Base-by-base conservation (phyloP, 2,888 invertebrate species). In the Pandemis heparana region DNA sequence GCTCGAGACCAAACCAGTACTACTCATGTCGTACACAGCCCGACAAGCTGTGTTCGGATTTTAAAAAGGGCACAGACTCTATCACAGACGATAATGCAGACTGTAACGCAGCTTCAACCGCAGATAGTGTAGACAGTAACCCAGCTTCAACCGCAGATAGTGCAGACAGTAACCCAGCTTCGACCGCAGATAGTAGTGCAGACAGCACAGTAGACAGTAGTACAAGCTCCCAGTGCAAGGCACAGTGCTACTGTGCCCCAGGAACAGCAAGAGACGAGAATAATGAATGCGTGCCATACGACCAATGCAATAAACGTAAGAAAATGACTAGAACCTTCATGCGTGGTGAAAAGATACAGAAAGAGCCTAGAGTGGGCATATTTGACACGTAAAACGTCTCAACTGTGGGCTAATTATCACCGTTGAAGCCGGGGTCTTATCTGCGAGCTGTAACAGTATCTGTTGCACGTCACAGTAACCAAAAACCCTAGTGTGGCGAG, bases 301-400 rank as follows among this genome's bases (percentile, higher is more conserved):
- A 73, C 12, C 72, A 73, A 32, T 67, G 77, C 70, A 73, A 65
- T 38, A 51, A 66, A 70, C 69, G 70, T 74, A 60, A 69, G 70
- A 18, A 1, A 23, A n/a, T 63, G 7, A 23, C 7, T 68, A 7
- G 4, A 1, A 51, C 4, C 6, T 59, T 43, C 1, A 60, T n/a
- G 14, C 23, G 23, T 1, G 4, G 23, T 32, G 23, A 32, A 32
- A 32, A 2, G 23, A 32, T 32, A 32, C 23, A 32, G 23, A 1
- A 4, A 0, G 23, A 32, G 23, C 23, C 23, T 32, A 2, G 23
- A 32, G 23, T 32, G 23, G 23, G 23, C 2, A 32, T 32, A 1
- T 32, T 1, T 32, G 4, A 32, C 23, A 32, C 23, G 23, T n/a
- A 32, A 32, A 32, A 32, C 23, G 23, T 32, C 23, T 32, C 23